Evolutionary conservation across 1,140 invertebrate genomes (phyloP), one percentile per base, ranked within the genome.

Genomic region (Hycleus cichorii): DNA sequence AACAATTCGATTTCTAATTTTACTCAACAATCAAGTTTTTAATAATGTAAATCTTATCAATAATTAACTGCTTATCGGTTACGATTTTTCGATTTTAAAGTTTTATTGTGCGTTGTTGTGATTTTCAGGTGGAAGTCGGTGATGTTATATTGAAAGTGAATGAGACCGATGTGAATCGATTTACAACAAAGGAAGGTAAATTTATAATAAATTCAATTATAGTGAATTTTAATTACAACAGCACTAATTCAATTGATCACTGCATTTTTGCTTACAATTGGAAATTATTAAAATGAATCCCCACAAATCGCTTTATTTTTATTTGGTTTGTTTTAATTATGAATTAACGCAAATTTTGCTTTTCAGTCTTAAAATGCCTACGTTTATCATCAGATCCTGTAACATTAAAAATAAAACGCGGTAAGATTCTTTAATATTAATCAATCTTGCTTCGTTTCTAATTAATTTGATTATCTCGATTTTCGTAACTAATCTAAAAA

Each of bases 131-230:
- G 62, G 88, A 94, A 80, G 87, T 90, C 65, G 92, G 91, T 63
- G 92, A 95, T 80, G 86, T 95, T 70, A 90, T 95, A 75, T 79
- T 94, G 73, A 90, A 90, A 83, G 88, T 95, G 69, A 95, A 95
- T 80, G 90, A 90, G 77, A 88, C 88, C 70, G 88, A 93, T 79
- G 90, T 95, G 64, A 89, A 91, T 78, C 84, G 86, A 75, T 87
- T 91, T 71, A 91, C 85, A 73, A 93, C 89, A 66, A 91, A 91
- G 82, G 90, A 94, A 88, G 90, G 90, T 90, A 75, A 77, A 67
- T 66, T 53, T 42, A 32, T 32, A 32, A 32, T 32, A 32, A 32
- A 32, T 32, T 7, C 7, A 32, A 32, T 32, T 32, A 32, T 4
- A 42, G 10, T 7, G 40, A n/a, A 42, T n/a, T 42, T 42, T 7